A percentile compares a stretch with the other conserved stretches of the same genome.
Evolutionary conservation across 2,888 invertebrate genomes (phyloP).

Genomic region (Stomorhina lunata): DNA sequence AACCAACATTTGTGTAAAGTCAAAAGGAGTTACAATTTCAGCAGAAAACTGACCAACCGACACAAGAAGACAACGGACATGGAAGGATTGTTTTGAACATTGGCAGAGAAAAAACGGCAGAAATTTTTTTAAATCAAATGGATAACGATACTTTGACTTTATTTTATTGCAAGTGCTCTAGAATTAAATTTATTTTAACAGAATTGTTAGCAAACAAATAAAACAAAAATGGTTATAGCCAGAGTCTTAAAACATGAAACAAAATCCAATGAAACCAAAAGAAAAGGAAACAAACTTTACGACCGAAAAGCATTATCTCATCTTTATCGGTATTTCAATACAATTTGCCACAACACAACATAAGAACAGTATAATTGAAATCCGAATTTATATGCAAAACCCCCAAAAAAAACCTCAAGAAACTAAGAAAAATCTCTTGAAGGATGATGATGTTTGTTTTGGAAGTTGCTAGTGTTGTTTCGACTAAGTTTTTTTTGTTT

Average conservation of each 20-base stretch:
- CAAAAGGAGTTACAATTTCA: slow-evolving; percentile 64
- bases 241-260: slow-evolving; percentile 27
- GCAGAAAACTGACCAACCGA: slow-evolving; percentile 54
- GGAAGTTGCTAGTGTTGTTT: slow-evolving; percentile 6
- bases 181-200: slow-evolving; percentile 64
- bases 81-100: slow-evolving; percentile 21
- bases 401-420: neutral
- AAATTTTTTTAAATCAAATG: slow-evolving; percentile 51
- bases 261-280: neutral
- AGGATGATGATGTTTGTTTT: neutral
- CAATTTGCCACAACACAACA: slow-evolving; percentile 59
- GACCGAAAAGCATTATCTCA: slow-evolving; percentile 65
- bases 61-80: slow-evolving; percentile 38
- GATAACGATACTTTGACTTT: slow-evolving; percentile 65
- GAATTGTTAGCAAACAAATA: slow-evolving; percentile 33
- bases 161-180: slow-evolving; percentile 66
- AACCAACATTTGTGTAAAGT: slow-evolving; percentile 66
- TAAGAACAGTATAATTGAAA: slow-evolving; percentile 55
- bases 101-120: slow-evolving; percentile 2
- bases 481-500: slow-evolving; percentile 34
- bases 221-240: neutral
- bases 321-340: slow-evolving; percentile 66
- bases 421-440: neutral
- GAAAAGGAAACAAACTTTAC: slow-evolving; percentile 64
- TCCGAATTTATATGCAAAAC: slow-evolving; percentile 61